Base-by-base conservation (phyloP, 2,888 invertebrate genomes). In the Napeogenes sylphis region DNA sequence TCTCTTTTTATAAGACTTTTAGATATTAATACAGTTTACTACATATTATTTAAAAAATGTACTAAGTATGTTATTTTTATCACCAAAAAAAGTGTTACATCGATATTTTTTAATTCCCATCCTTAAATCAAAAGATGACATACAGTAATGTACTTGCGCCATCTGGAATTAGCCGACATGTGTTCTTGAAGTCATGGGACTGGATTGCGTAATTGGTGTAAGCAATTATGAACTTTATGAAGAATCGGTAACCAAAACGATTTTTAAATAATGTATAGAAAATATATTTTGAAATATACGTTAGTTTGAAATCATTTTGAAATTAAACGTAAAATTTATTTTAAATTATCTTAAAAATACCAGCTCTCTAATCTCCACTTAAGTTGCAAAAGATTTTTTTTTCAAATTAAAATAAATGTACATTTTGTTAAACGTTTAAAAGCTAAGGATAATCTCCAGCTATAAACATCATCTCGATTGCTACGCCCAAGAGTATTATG, bases 91-190 rank as follows among this genome's bases (percentile, higher is more conserved):
- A 21, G 21, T 21, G 21, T 21, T 10, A 42, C 67, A 73, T 75
- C 73, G 71, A 74, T 69, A 72, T 58, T 62, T 59, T 21, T 65
- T 5, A 33, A 12, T 30, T 61, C 74, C 62, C 83, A 67, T 51
- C 83, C 56, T 81, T 83, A 77, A 42, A 46, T 59, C 70, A 72
- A 74, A 73, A 83, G 84, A 86, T 89, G 88, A 89, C 87, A 81
- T 85, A 89, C 86, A 84, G 88, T 89, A 88, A 89, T 88, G 84
- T 85, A 77, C 73, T 74, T 75, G 79, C 77, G 77, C 82, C 88
- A 87, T 85, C 85, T 88, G 64, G 66, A 69, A 71, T 69, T 69
- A 69, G 67, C 68, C 62, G 61, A 62, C 64, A 61, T 61, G 62
- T 65, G 67, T 64, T 62, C 60, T 58, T 63, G 64, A 64, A 64